Evolutionary conservation across 1,140 invertebrate genomes (phyloP).

Genomic region (Drosophila ironensis): DNA sequence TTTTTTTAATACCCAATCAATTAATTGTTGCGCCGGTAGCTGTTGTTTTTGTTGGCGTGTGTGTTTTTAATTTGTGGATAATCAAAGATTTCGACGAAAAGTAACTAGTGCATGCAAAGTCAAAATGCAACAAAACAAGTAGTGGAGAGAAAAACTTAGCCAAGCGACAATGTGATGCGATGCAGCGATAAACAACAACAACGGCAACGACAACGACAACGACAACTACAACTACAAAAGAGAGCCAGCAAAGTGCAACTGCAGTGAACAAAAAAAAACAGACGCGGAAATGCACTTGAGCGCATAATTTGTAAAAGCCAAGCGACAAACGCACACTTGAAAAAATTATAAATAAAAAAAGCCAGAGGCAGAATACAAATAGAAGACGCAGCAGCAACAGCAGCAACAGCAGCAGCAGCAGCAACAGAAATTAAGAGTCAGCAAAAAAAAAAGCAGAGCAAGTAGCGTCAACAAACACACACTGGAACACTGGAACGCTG

Average conservation of each 20-base stretch:
- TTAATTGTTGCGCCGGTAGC: background rate
- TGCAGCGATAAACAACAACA: slow-evolving; percentile 50
- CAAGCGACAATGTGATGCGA: slow-evolving; percentile 61
- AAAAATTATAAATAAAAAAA: slow-evolving; percentile 11
- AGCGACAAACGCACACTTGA: slow-evolving; percentile 53
- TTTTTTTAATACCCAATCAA: background rate
- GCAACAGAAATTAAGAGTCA: slow-evolving; percentile 53
- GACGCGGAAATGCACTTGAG: slow-evolving; percentile 78
- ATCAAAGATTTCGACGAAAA: too few relatives aligned
- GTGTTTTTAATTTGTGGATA: background rate
- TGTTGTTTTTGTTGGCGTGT: background rate
- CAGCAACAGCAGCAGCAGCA: slow-evolving; percentile 21
- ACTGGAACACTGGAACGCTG: too few relatives aligned
- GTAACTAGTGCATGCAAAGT: slow-evolving; percentile 27
- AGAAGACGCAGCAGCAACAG: slow-evolving; percentile 8
- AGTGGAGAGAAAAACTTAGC: slow-evolving; percentile 29
- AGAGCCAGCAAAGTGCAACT: too few relatives aligned
- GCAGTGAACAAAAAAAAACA: slow-evolving; percentile 39
- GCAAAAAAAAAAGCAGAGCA: slow-evolving; percentile 36
- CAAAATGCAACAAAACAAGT: slow-evolving; percentile 19
- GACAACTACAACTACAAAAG: slow-evolving; percentile 29
- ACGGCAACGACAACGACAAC: slow-evolving; percentile 43
- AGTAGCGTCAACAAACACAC: slow-evolving; percentile 52
- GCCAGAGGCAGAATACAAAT: slow-evolving; percentile 13
- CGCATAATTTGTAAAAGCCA: slow-evolving; percentile 75